Percentiles rank a stretch among this genome's conserved stretches.
Evolutionary conservation across 2,888 invertebrate species (phyloP).

Genomic region (Phytoseiulus persimilis): DNA sequence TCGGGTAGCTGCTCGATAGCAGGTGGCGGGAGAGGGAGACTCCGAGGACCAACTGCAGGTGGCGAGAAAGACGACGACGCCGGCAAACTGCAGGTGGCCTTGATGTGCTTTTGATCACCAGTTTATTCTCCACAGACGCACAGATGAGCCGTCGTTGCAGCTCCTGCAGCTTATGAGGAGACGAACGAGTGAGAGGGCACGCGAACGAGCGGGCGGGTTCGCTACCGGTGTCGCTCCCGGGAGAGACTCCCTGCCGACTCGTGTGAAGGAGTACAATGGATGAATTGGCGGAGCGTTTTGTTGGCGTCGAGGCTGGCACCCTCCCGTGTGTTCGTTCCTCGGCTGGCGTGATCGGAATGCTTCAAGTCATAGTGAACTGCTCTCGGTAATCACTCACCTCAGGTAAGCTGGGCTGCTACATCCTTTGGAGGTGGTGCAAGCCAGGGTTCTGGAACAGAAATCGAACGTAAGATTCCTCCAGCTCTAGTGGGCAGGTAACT

Average conservation of each 20-base stretch:
- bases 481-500: too few relatives aligned
- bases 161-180: not conserved
- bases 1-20: not conserved
- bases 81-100: not conserved
- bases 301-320: not conserved
- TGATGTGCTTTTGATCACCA: conserved; percentile 5
- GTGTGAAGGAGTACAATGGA: not conserved
- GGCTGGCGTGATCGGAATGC: too few relatives aligned
- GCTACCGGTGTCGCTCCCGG: not conserved
- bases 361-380: not conserved
- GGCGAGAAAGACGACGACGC: not conserved
- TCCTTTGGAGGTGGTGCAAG: not conserved
- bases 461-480: not conserved
- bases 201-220: not conserved
- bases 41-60: too few relatives aligned
- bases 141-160: not conserved
- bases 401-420: not conserved
- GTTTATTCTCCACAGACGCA: not conserved
- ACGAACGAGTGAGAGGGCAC: not conserved
- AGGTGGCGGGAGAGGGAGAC: not conserved
- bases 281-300: not conserved
- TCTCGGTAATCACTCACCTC: not conserved
- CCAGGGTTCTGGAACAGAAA: not conserved
- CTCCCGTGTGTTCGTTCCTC: not conserved
- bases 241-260: not conserved